Conservation (phyloP, 2,888 invertebrate species). For the Nemotelus nigrinus region DNA sequence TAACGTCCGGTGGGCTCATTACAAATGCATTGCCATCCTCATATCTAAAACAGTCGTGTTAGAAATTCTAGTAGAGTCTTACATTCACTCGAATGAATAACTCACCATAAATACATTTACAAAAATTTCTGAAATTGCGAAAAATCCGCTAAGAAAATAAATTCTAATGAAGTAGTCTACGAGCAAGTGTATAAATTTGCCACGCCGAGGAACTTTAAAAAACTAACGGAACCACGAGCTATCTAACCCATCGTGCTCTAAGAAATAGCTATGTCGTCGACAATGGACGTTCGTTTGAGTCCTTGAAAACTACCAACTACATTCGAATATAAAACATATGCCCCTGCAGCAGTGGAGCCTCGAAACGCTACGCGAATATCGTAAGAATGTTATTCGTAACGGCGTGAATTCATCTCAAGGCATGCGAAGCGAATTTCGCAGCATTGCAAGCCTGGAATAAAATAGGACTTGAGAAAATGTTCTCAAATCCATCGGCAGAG, state of each 20-base stretch:
- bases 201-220: too few species aligned
- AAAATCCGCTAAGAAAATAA: not conserved
- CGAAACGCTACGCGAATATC: not conserved
- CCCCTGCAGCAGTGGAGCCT: not conserved
- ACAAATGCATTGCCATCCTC: too few species aligned
- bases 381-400: not conserved
- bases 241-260: too few species aligned
- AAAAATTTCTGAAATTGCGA: not conserved
- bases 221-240: too few species aligned
- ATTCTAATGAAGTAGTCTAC: not conserved
- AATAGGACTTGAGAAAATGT: too few species aligned
- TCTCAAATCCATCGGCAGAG: not conserved
- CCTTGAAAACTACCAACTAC: not conserved
- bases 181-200: not conserved
- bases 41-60: not conserved
- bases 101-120: not conserved
- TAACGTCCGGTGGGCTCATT: too few species aligned
- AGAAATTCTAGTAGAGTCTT: not conserved
- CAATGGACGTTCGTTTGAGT: not conserved
- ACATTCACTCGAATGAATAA: not conserved
- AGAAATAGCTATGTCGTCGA: too few species aligned
- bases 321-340: constrained; percentile 35
- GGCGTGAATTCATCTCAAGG: constrained; percentile 10
- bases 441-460: not conserved
- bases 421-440: not conserved